A percentile compares a stretch with the other conserved stretches of the same genome.
phyloP scores from a whole-genome alignment of 2,113 vertebrate genomes.

The Scopus umbretta region DNA sequence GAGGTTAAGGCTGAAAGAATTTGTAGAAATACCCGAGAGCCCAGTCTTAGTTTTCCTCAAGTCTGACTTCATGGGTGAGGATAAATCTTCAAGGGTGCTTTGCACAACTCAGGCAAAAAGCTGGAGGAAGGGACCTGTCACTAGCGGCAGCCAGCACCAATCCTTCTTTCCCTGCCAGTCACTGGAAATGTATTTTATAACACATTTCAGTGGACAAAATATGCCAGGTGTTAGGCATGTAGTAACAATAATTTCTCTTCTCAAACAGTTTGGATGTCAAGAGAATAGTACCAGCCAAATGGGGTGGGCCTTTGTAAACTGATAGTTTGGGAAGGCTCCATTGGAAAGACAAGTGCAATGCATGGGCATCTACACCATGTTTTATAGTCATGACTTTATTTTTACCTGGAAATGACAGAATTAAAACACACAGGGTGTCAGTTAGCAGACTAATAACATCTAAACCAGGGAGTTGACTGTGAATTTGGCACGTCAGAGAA shows the following conservation, averaged over 20 bases:
- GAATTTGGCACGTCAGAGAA: not conserved
- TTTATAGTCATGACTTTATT: not conserved
- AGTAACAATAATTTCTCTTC: constrained; percentile 18
- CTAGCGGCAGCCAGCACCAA: not conserved
- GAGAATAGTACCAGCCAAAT: not conserved
- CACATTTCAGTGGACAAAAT: not conserved
- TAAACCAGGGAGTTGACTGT: not conserved
- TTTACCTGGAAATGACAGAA: not conserved
- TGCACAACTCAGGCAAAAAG: not conserved
- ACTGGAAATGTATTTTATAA: not conserved
- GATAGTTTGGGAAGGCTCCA: not conserved
- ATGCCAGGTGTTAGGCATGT: not conserved
- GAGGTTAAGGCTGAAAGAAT: not conserved
- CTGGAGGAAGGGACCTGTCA: not conserved
- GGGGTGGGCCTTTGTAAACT: not conserved
- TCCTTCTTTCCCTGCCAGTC: not conserved
- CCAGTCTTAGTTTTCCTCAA: not conserved
- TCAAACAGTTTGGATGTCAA: not conserved
- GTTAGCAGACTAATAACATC: not conserved
- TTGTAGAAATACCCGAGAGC: not conserved
- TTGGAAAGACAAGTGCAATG: not conserved
- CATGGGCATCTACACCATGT: not conserved
- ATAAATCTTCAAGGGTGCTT: not conserved
- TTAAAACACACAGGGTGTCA: not conserved
- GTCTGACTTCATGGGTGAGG: not conserved